Percentiles rank a stretch among this genome's conserved stretches.
phyloP scores from a whole-genome alignment of 92 coral and sea anemone genomes.

The Muricea muricata region DNA sequence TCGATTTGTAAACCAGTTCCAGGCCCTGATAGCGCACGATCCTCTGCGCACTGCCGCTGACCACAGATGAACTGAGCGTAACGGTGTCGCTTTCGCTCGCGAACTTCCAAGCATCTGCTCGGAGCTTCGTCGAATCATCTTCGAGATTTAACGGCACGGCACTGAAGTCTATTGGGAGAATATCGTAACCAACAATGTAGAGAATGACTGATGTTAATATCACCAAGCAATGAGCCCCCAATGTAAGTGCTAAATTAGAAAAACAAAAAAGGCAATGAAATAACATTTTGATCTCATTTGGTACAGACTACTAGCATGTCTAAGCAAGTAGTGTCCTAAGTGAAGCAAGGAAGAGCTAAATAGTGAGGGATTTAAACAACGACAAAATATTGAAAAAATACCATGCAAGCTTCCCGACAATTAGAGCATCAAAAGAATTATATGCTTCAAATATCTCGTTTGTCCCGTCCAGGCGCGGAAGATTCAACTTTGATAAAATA shows the following conservation, averaged over 20 bases:
- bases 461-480: too few relatives aligned
- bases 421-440: too few relatives aligned
- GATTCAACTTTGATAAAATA: too few relatives aligned
- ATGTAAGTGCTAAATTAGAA: slow-evolving; percentile 71
- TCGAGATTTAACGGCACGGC: slow-evolving; percentile 91
- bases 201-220: slow-evolving; percentile 75
- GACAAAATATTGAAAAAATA: too few relatives aligned
- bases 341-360: too few relatives aligned
- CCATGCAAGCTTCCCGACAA: too few relatives aligned
- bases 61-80: slow-evolving; percentile 77
- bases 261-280: not conserved
- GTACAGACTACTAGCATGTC: too few relatives aligned
- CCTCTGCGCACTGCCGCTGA: slow-evolving; percentile 78
- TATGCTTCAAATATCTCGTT: too few relatives aligned
- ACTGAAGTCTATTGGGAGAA: slow-evolving; percentile 91
- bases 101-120: slow-evolving; percentile 97
- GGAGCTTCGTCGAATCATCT: slow-evolving; percentile 79
- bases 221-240: slow-evolving; percentile 76
- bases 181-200: slow-evolving; percentile 82
- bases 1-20: slow-evolving; percentile 84
- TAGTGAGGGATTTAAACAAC: too few relatives aligned
- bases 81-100: slow-evolving; percentile 86
- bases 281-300: not conserved
- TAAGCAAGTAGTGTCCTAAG: too few relatives aligned
- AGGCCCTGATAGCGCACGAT: slow-evolving; percentile 76